These are phyloP conservation scores for Agrotis exclamationis DNA, from an alignment of 2,888 invertebrate genomes.

Conservation along the genomic window DNA sequence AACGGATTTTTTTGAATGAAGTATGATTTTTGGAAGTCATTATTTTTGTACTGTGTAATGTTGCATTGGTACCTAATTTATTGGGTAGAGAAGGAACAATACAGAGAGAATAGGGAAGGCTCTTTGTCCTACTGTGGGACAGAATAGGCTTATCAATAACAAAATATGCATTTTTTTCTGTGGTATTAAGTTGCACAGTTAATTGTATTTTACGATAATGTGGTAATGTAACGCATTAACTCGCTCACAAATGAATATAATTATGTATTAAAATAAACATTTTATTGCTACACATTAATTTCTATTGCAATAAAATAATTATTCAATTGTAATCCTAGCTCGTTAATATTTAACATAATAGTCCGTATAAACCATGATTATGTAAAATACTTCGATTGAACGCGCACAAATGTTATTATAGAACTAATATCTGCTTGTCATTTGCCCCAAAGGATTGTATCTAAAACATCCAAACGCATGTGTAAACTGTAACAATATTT, in stretches of 20 bases:
- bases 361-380: constrained; percentile 49
- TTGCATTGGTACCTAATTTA: background rate
- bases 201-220: constrained; percentile 40
- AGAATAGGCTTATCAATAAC: too few relatives aligned
- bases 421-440: constrained; percentile 17
- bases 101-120: too few relatives aligned
- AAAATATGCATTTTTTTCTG: too few relatives aligned
- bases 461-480: constrained; percentile 11
- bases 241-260: constrained; percentile 37
- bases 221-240: constrained; percentile 38
- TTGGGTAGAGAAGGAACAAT: too few relatives aligned
- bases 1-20: constrained; percentile 57
- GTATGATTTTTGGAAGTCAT: constrained; percentile 51
- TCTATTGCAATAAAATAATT: constrained; percentile 55
- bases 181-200: background rate
- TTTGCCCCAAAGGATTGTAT: constrained; percentile 5
- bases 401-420: constrained; percentile 17
- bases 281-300: constrained; percentile 41
- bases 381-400: constrained; percentile 44
- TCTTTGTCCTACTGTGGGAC: too few relatives aligned
- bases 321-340: constrained; percentile 43
- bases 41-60: constrained; percentile 39
- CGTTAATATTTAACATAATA: constrained; percentile 47
- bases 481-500: constrained; percentile 35
- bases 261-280: constrained; percentile 46